Percentiles rank a stretch among this genome's conserved stretches.
Conservation (phyloP, 2,113 vertebrate species). For the Pardalotus punctatus region DNA sequence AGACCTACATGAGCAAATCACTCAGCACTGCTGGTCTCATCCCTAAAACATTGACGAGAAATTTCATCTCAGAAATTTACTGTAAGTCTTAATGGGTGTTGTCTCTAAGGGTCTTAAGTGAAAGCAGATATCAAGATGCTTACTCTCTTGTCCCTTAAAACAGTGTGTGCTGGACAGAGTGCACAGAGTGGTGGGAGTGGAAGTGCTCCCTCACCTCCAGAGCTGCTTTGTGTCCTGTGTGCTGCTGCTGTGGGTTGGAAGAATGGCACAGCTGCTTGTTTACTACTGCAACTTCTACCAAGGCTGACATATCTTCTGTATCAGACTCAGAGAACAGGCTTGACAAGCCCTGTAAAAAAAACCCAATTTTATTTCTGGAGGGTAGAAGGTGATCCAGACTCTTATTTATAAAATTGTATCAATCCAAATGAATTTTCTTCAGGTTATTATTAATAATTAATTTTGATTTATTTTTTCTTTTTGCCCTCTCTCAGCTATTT, state of each 20-base stretch:
- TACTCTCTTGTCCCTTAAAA: not conserved
- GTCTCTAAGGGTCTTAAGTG: not conserved
- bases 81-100: not conserved
- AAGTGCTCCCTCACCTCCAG: not conserved
- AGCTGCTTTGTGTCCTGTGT: not conserved
- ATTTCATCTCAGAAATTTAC: not conserved
- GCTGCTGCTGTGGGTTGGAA: not conserved
- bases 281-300: not conserved
- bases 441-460: not conserved
- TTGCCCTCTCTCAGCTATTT: not conserved
- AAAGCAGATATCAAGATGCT: not conserved
- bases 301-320: not conserved
- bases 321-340: not conserved
- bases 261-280: not conserved
- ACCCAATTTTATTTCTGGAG: not conserved
- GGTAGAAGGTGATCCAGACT: not conserved
- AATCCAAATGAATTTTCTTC: not conserved
- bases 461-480: not conserved
- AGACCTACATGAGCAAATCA: not conserved
- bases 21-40: not conserved
- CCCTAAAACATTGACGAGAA: not conserved
- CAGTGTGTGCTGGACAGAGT: not conserved
- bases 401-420: not conserved
- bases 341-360: not conserved
- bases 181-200: not conserved